A percentile compares a stretch with the other conserved stretches of the same genome.
phyloP scores from a whole-genome alignment of 2,113 vertebrate genomes.

The Dicerorhinus sumatrensis region DNA sequence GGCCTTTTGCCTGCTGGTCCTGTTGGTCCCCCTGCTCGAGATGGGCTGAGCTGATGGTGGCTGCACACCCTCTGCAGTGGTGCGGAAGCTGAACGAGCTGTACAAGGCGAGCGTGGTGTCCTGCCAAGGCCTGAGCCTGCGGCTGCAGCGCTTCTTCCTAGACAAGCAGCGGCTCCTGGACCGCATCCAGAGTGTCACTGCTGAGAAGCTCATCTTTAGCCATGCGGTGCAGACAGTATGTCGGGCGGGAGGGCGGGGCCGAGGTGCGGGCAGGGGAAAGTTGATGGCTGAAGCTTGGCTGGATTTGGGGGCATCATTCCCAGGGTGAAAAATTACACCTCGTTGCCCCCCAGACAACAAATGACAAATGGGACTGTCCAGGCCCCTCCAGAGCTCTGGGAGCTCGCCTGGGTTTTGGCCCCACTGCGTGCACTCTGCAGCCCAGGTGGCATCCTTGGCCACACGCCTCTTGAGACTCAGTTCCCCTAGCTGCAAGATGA shows the following conservation, averaged over 20 bases:
- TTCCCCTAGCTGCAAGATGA: accelerated
- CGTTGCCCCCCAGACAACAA: not conserved
- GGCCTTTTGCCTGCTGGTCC: not conserved
- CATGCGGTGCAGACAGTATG: constrained; percentile 94
- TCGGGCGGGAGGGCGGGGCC: accelerated
- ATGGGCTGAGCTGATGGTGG: not conserved
- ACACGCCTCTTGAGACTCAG: not conserved
- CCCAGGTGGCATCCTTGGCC: accelerated
- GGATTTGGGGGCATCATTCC: not conserved
- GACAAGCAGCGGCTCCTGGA: constrained; percentile 98
- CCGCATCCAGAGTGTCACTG: constrained; percentile 93
- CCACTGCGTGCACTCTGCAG: not conserved
- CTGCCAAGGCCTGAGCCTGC: constrained; percentile 94
- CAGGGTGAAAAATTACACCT: not conserved
- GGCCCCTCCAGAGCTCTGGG: not conserved
- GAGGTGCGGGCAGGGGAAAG: no score
- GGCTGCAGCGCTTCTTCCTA: constrained; percentile 94
- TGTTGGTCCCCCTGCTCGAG: no score
- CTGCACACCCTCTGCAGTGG: constrained; percentile 85
- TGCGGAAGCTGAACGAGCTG: constrained; percentile 94
- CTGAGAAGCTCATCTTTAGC: constrained; percentile 96
- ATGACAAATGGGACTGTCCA: not conserved
- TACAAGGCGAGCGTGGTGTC: constrained; percentile 95
- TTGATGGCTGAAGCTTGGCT: not conserved
- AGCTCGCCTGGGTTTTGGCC: not conserved